Base-by-base conservation (phyloP, 2,888 invertebrate genomes). In the Nowickia ferox region DNA sequence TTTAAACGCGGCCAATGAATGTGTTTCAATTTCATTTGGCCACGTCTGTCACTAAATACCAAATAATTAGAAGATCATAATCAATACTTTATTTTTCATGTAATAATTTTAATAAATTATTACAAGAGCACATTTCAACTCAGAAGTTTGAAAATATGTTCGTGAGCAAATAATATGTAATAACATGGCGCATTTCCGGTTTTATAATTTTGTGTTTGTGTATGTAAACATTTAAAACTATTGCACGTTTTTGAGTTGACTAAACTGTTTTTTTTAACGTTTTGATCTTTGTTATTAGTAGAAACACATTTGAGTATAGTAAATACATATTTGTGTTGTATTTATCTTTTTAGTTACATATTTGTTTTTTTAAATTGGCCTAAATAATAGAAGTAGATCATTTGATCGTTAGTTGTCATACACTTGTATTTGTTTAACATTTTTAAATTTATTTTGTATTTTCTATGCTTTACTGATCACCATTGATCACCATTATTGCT, bases 131-230 rank as follows among this genome's bases (percentile, higher is more conserved):
- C 30, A 30, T 30, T 65, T 46, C 22, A 22, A 22, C 9, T 1
- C 44, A 57, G 40, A 22, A 48, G 10, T 40, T 11, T 9, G 13
- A 55, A 44, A 38, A 61, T 40, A 17, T 48, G 9, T 46, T 63
- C 17, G 40, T 65, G 46, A 76, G 46, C 15, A 38, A 48, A 46
- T 46, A 84, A 65, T 69, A 30, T 30, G 30, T 30, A 84, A 65
- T 69, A 84, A 66, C 81, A 84, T 87, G 63, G 84, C 80, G 69
- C 76, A 74, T 74, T 87, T 85, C 87, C 86, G 84, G 81, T 44
- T 65, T 48, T 71, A 17, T 46, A 38, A 66, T 66, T 59, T 15
- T 9, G 13, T 61, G 42, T 9, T 8, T 2, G 72, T 38, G 11
- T 11, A 17, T 68, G 6, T 55, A 75, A 81, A 61, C 65, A 30